Evolutionary conservation across 1,140 invertebrate genomes (phyloP).

Genomic region (Drosophila sp.): DNA sequence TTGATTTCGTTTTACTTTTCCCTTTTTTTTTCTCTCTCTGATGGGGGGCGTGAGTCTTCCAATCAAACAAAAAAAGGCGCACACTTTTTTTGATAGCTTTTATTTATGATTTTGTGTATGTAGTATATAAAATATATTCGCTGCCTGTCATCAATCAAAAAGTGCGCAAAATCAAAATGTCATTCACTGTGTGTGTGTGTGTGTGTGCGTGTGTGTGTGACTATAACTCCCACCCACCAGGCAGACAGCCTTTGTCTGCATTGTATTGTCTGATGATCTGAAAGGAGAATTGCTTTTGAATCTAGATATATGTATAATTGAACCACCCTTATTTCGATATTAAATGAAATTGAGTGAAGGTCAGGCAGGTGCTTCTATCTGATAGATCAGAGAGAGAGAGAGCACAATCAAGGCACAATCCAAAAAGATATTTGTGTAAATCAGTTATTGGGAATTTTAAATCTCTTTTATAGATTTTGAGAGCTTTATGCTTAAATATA

Average conservation of each 20-base stretch:
- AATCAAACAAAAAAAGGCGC: constrained; percentile 64
- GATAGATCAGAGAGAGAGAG: too few relatives aligned
- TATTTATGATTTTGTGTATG: constrained; percentile 64
- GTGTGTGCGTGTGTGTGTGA: constrained; percentile 11
- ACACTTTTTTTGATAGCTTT: constrained; percentile 73
- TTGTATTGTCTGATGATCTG: constrained; percentile 8
- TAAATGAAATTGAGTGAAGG: not conserved
- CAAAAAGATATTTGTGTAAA: too few relatives aligned
- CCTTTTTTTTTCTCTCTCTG: constrained; percentile 14
- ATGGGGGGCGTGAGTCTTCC: constrained; percentile 13
- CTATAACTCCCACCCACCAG: constrained; percentile 12
- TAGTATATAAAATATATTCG: not conserved
- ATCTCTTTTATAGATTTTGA: too few relatives aligned
- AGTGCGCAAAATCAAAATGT: constrained; percentile 78
- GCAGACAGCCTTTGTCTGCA: constrained; percentile 6
- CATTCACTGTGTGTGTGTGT: constrained; percentile 33
- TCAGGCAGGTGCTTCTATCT: constrained; percentile 8
- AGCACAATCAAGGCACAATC: too few relatives aligned
- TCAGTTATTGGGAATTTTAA: too few relatives aligned
- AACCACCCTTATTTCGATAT: constrained; percentile 14
- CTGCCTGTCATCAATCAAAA: constrained; percentile 78
- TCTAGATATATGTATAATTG: not conserved
- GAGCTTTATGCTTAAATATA: too few relatives aligned
- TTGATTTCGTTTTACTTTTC: constrained; percentile 58
- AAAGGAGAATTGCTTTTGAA: constrained; percentile 3